These are phyloP conservation scores for Cremastobaeus sp. DNA, from an alignment of 2,888 invertebrate species.

Conservation along the genomic window DNA sequence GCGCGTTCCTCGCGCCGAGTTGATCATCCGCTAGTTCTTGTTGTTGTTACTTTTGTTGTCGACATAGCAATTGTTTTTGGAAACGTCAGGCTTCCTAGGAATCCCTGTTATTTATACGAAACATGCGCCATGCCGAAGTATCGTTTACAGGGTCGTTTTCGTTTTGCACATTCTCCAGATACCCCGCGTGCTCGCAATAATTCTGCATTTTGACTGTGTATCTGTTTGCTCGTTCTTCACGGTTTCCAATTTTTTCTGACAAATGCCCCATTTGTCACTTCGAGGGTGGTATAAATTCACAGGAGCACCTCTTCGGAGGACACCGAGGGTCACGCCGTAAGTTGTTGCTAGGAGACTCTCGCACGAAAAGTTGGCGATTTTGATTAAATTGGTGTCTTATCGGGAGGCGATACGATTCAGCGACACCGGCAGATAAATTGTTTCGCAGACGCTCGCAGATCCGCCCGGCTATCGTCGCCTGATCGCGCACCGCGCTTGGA, in stretches of 20 bases:
- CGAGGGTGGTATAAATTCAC: too few species aligned
- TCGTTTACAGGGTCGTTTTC: constrained; percentile 1
- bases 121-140: not conserved
- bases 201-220: too few species aligned
- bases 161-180: not conserved
- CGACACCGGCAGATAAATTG: constrained; percentile 19
- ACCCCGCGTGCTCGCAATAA: not conserved
- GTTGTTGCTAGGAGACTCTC: not conserved
- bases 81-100: constrained; percentile 8
- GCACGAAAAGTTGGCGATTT: constrained; percentile 4
- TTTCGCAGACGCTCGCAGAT: constrained; percentile 8
- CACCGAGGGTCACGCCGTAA: too few species aligned
- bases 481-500: constrained; percentile 43
- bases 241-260: too few species aligned
- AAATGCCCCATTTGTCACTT: too few species aligned
- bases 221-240: too few species aligned
- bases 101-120: constrained; percentile 11
- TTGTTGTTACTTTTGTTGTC: constrained; percentile 3
- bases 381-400: constrained; percentile 18
- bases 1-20: constrained; percentile 1
- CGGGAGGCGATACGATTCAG: not conserved
- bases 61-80: not conserved
- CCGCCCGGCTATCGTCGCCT: constrained; percentile 31
- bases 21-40: not conserved
- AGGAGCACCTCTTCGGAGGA: too few species aligned